phyloP scores from a whole-genome alignment of 2,113 vertebrate species.

The Passer montanus region DNA sequence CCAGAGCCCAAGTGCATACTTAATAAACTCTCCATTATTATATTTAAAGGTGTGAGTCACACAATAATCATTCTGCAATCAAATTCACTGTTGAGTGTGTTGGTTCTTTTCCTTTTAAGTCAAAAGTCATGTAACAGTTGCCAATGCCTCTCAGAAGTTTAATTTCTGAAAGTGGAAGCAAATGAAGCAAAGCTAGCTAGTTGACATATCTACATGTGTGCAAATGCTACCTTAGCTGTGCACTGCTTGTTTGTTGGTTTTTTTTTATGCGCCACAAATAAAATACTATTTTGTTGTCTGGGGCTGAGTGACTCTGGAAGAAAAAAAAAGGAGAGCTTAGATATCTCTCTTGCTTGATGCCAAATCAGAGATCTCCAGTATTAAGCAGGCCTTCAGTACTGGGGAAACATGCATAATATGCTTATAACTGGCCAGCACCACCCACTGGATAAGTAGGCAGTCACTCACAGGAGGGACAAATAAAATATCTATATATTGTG shows the following conservation, averaged over 20 bases:
- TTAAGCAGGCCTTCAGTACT: neutral
- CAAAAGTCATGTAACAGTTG: neutral
- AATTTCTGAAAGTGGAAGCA: neutral
- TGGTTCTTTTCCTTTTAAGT: neutral
- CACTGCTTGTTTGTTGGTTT: neutral
- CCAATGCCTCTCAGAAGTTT: neutral
- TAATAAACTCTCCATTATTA: neutral
- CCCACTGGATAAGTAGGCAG: neutral
- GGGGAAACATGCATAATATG: neutral
- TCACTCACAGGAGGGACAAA: neutral
- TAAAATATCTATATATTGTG: neutral
- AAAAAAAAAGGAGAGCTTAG: neutral
- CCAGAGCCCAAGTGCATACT: neutral
- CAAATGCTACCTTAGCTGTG: neutral
- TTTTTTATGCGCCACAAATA: neutral
- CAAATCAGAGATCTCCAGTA: neutral
- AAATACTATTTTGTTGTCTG: neutral
- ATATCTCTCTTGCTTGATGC: neutral
- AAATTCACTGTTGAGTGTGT: neutral
- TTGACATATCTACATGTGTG: neutral
- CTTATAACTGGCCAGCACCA: neutral
- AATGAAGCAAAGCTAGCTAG: neutral
- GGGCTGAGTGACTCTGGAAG: neutral
- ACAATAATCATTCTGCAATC: slow-evolving; percentile 15
- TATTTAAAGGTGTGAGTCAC: neutral